These are phyloP conservation scores for Dysmachus trigonus DNA, from an alignment of 2,888 invertebrate species.

Conservation along the genomic window DNA sequence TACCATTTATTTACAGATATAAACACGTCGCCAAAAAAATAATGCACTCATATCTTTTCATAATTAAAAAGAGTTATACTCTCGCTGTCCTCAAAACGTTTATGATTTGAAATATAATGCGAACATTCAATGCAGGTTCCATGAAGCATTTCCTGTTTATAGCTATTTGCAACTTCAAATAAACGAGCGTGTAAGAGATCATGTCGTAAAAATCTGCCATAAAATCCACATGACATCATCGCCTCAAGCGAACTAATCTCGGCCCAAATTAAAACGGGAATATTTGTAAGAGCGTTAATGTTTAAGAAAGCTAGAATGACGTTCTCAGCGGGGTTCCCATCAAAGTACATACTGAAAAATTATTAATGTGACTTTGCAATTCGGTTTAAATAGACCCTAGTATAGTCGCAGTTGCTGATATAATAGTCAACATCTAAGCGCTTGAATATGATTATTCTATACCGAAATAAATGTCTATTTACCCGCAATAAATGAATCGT, in stretches of 20 bases:
- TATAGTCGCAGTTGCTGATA: neutral
- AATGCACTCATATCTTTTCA: neutral
- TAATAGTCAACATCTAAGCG: neutral
- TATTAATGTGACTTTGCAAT: neutral
- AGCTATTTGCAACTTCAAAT: neutral
- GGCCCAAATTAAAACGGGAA: neutral
- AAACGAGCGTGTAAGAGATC: neutral
- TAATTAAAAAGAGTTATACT: neutral
- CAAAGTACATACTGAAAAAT: neutral
- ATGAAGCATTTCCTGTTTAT: neutral
- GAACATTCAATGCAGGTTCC: neutral
- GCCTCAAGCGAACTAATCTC: neutral
- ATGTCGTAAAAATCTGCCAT: neutral
- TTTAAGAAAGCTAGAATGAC: neutral
- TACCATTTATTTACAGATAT: neutral
- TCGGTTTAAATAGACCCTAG: neutral
- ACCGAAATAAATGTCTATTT: neutral
- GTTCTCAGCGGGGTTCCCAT: neutral
- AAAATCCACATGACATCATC: neutral
- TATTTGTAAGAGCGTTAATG: neutral
- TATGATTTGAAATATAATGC: neutral
- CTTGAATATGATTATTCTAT: neutral
- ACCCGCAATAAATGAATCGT: neutral
- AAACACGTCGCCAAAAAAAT: neutral
- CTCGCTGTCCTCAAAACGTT: neutral